These are phyloP conservation scores for Volucella bombylans DNA, from an alignment of 2,888 invertebrate genomes.

Conservation along the genomic window DNA sequence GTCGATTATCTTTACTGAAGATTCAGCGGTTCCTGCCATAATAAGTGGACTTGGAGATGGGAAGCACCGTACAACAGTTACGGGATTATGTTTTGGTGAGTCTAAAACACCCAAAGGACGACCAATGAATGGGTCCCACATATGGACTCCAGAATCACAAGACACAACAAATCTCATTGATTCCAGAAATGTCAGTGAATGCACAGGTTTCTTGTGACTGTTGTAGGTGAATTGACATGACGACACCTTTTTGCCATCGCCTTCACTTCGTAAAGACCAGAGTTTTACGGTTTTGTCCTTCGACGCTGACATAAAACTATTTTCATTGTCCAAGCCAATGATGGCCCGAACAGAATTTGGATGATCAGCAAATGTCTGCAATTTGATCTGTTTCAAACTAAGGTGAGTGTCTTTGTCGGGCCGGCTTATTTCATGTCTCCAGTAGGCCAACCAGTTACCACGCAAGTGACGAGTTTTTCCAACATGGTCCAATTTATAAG, in stretches of 20 bases:
- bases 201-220: conserved; percentile 95
- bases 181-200: conserved; percentile 94
- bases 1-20: conserved; percentile 93
- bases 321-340: conserved; percentile 95
- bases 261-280: conserved; percentile 96
- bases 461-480: conserved; percentile 88
- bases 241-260: conserved; percentile 89
- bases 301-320: conserved; percentile 97
- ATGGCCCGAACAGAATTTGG: conserved; percentile 92
- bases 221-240: conserved; percentile 94
- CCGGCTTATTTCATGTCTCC: conserved; percentile 97
- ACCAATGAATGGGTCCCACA: conserved; percentile 98
- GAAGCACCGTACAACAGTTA: conserved; percentile 91
- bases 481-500: conserved; percentile 86
- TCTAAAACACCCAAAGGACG: conserved; percentile 83
- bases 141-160: conserved; percentile 95
- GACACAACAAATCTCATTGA: conserved; percentile 92
- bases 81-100: conserved; percentile 84
- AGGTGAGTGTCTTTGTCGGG: conserved; percentile 92
- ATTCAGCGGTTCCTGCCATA: conserved; percentile 94
- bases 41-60: conserved; percentile 91
- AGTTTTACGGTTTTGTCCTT: conserved; percentile 97
- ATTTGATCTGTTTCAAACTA: conserved; percentile 97
- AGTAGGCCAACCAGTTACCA: conserved; percentile 98
- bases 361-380: conserved; percentile 96